A percentile compares a stretch with the other conserved stretches of the same genome.
These are phyloP conservation scores for Anas platyrhynchos DNA, from an alignment of 2,113 vertebrate genomes.

Conservation along the genomic window DNA sequence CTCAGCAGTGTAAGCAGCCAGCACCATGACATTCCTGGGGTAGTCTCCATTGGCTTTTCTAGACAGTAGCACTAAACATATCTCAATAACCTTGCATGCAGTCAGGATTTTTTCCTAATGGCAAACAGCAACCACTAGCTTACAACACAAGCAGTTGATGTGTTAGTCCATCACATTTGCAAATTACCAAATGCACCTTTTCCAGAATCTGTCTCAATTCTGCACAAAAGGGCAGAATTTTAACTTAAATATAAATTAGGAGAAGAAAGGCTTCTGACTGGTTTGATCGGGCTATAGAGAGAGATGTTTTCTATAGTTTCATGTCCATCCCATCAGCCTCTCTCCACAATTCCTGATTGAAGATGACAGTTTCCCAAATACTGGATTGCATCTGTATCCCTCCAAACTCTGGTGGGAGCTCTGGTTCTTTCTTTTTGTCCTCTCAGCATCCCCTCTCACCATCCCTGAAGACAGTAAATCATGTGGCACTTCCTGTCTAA, in stretches of 20 bases:
- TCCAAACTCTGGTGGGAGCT: not conserved
- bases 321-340: not conserved
- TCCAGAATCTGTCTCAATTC: not conserved
- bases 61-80: not conserved
- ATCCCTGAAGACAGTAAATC: not conserved
- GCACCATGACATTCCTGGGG: not conserved
- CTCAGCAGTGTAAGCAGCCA: not conserved
- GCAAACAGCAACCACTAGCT: not conserved
- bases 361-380: not conserved
- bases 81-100: not conserved
- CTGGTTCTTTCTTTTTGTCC: not conserved
- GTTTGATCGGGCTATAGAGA: not conserved
- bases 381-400: not conserved
- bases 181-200: not conserved
- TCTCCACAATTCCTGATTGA: not conserved
- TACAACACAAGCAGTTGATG: not conserved
- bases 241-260: not conserved
- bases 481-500: not conserved
- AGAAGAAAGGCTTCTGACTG: not conserved
- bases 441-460: not conserved
- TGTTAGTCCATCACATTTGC: not conserved
- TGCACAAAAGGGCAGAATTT: not conserved
- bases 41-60: not conserved
- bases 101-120: not conserved
- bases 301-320: not conserved